These are phyloP conservation scores for Dipodomys ordii DNA, from an alignment of 2,113 vertebrate genomes.

Conservation along the genomic window DNA sequence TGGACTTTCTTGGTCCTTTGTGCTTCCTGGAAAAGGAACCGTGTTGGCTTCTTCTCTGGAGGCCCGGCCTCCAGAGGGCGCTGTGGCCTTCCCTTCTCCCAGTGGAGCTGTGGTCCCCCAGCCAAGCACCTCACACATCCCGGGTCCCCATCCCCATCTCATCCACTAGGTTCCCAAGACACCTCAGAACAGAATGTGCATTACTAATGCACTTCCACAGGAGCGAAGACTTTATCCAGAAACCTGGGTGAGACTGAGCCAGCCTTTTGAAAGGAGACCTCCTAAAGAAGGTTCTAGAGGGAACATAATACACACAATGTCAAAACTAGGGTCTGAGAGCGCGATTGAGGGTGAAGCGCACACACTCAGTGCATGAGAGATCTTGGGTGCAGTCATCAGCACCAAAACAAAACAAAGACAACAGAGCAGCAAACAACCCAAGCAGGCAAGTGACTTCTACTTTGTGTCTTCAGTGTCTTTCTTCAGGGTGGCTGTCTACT, in stretches of 20 bases:
- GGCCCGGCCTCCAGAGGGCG: conserved; percentile 43
- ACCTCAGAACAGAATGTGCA: not conserved
- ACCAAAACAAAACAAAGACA: not conserved
- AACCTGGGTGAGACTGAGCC: not conserved
- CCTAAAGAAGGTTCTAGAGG: not conserved
- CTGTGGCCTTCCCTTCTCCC: not conserved
- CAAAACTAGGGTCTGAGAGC: not conserved
- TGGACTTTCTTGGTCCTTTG: too few relatives aligned
- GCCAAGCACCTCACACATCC: accelerated
- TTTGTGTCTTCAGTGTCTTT: not conserved
- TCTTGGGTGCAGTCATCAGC: not conserved
- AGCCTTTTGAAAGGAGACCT: not conserved
- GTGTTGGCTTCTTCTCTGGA: too few relatives aligned
- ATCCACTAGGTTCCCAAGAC: too few relatives aligned
- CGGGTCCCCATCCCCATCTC: not conserved
- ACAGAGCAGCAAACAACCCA: not conserved
- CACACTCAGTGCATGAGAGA: not conserved
- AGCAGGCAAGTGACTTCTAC: not conserved
- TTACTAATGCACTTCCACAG: not conserved
- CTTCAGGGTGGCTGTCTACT: not conserved
- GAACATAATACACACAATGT: not conserved
- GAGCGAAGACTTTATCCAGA: not conserved
- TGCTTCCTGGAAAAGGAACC: too few relatives aligned
- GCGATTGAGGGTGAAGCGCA: not conserved
- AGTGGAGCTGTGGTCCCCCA: not conserved